Evolutionary conservation across 2,888 invertebrate genomes (phyloP), one percentile per base, ranked within the genome.

Genomic region (Meteorus cinctellus): DNA sequence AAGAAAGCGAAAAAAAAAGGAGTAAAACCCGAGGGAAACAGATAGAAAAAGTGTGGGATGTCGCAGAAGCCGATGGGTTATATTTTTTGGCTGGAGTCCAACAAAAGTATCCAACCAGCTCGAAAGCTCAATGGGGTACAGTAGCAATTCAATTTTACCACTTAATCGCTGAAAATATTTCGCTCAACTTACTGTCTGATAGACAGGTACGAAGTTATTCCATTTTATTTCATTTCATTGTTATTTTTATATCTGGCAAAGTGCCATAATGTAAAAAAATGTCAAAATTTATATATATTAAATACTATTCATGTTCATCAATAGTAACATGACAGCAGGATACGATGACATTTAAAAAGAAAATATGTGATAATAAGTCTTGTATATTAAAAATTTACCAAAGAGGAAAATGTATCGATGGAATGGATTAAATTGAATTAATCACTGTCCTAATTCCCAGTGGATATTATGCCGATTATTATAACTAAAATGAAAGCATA

Each of bases 81-180:
- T 86, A 84, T 85, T 85, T 87, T 84, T 82, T 89, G 88, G 88
- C 86, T 51, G 48, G 31, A 68, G 67, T 86, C 88, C 88, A 88
- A 85, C 82, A 82, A 84, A 85, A 85, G 85, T 84, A 83, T 74
- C 79, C 76, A 75, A 67, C 76, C 70, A 70, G 59, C 65, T 72
- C 60, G 60, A 78, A 60, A 72, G 74, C 45, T 67, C 74, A 73
- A 77, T 72, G 72, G 71, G 76, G 72, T 76, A 78, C 78, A 79
- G 79, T 75, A 80, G 82, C 81, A 84, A 87, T 87, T 88, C 85
- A 86, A 86, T 87, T 86, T 84, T 79, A 60, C 77, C 78, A 81
- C 82, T 84, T 86, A 86, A 86, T 86, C 86, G 85, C 75, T 79
- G 78, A 86, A 88, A 87, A 87, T 87, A 87, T 87, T 84, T 84